Evolutionary conservation across 2,113 vertebrate species (phyloP).

Genomic region (Halcyon senegalensis): DNA sequence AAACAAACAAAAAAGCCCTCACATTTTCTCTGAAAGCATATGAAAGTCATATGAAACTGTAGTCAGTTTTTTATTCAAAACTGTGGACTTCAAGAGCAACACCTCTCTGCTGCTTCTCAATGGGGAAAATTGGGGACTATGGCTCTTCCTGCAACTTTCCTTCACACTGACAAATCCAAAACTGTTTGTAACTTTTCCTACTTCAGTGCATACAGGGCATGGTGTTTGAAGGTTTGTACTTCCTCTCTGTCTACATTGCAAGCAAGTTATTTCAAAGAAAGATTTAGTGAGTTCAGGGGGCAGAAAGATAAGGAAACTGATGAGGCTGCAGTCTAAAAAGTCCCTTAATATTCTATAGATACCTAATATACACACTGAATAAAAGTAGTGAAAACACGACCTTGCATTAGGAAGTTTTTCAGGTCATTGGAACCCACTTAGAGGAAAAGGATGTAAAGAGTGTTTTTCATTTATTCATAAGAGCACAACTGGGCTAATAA

Average conservation of each 20-base stretch:
- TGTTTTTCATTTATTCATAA: neutral
- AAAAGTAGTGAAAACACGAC: neutral
- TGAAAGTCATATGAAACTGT: neutral
- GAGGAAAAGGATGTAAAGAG: neutral
- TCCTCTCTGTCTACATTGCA: neutral
- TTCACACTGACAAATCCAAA: neutral
- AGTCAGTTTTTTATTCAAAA: neutral
- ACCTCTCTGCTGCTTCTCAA: neutral
- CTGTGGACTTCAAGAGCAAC: neutral
- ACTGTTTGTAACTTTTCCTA: neutral
- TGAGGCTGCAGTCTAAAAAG: neutral
- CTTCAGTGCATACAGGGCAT: neutral
- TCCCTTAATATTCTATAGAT: neutral
- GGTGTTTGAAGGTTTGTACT: neutral
- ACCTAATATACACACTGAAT: neutral
- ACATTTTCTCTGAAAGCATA: neutral
- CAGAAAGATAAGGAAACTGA: neutral
- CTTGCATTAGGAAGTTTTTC: neutral
- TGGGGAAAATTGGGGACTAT: neutral
- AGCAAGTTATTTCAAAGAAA: neutral
- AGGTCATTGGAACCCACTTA: neutral
- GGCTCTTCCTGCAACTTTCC: neutral
- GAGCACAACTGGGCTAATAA: neutral
- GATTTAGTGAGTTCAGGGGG: neutral
- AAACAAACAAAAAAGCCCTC: neutral